Base-by-base conservation (phyloP, 2,797 vertebrate species). In the Peromyscus melanophrys region DNA sequence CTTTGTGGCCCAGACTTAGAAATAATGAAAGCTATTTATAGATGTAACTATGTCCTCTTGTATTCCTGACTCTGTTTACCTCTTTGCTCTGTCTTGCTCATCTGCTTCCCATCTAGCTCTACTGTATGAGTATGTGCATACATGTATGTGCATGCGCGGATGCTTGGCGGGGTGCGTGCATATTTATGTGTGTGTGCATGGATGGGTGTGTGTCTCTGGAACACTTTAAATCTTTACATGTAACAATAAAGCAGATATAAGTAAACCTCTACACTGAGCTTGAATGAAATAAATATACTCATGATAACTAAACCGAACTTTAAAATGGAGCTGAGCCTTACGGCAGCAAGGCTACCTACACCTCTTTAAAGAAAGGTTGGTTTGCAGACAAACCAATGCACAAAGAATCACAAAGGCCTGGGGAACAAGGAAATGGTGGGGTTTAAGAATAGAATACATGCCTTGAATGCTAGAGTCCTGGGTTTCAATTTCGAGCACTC, bases 251-350 rank as follows among this genome's bases (percentile, higher is more conserved):
- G 5, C 0, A 65, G 29, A 94, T 67, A 76, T 46, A 93, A 83
- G 83, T 71, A 85, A 88, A 90, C 94, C 46, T 94, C 85, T 94
- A 94, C 78, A 82, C 4, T 89, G 63, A 95, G 7, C 52, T 49
- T 59, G 91, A 43, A 16, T 84, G 78, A 96, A n/a, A 61, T 67
- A 83, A 96, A 81, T n/a, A 92, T 40, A 65, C 89, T 78, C 92
- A 93, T 69, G 55, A n/a, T 49, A 91, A 87, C 27, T 40, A 91
- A 92, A 86, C 0, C 67, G 52, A 92, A 94, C 75, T 78, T 6
- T 61, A 40, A 82, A 95, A 93, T 21, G 59, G 49, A 89, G 37
- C 34, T 37, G 34, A 55, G 17, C 73, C 83, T 34, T 61, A 80
- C 49, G 49, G 82, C 17, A 80, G 40, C 13, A 63, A 10, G 55